A percentile compares a stretch with the other conserved stretches of the same genome.
Evolutionary conservation across 2,113 vertebrate species (phyloP).

Genomic region (Monopterus albus): DNA sequence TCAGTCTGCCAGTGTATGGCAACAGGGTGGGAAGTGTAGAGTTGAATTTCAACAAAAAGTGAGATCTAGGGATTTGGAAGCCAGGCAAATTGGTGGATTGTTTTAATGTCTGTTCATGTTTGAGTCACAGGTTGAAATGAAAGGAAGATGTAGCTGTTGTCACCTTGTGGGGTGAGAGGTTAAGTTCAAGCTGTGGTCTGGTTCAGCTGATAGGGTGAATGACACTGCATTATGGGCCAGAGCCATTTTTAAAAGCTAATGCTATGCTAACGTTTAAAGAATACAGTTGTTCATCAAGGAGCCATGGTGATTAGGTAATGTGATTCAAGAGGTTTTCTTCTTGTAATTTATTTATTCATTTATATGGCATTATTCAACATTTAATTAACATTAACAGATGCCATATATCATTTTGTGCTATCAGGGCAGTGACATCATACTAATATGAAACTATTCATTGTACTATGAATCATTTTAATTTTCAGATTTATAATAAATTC

Average conservation of each 20-base stretch:
- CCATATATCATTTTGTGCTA: neutral
- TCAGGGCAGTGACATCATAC: neutral
- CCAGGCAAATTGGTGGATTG: constrained; percentile 21
- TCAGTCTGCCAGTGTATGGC: constrained; percentile 37
- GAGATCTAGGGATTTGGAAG: constrained; percentile 14
- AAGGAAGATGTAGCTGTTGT: constrained; percentile 37
- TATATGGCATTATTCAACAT: neutral
- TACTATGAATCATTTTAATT: neutral
- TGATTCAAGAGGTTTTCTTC: neutral
- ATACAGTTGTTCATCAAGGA: neutral
- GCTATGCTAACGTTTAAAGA: constrained; percentile 12
- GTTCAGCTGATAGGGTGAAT: constrained; percentile 35
- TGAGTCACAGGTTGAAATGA: constrained; percentile 28
- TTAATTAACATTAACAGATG: neutral
- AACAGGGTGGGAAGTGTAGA: constrained; percentile 39
- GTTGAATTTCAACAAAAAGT: constrained; percentile 30
- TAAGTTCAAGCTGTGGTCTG: constrained; percentile 35
- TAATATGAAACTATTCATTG: neutral
- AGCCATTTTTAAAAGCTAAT: constrained; percentile 18
- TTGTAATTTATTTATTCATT: neutral
- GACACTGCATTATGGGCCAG: constrained; percentile 35
- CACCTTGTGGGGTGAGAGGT: constrained; percentile 41
- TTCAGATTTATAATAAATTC: neutral
- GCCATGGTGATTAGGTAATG: neutral
- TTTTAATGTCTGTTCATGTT: constrained; percentile 38